Percentiles rank a stretch among this genome's conserved stretches.
Evolutionary conservation across 2,113 vertebrate genomes (phyloP).

Genomic region (Prinia subflava): DNA sequence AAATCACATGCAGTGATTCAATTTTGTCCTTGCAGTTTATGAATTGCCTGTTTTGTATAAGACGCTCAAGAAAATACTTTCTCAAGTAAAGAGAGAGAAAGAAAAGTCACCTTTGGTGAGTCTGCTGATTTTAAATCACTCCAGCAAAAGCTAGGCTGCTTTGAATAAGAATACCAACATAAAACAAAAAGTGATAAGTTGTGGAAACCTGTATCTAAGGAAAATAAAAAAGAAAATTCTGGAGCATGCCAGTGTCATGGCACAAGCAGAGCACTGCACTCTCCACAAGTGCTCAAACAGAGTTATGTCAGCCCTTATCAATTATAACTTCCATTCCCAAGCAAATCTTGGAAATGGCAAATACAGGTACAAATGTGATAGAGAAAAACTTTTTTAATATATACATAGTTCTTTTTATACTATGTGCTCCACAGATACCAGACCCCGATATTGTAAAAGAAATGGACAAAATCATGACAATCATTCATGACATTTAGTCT

Average conservation of each 20-base stretch:
- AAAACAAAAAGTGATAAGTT: not conserved
- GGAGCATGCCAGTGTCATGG: not conserved
- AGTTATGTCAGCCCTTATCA: not conserved
- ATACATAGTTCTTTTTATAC: not conserved
- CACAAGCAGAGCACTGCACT: not conserved
- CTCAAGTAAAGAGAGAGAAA: not conserved
- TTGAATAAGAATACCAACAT: not conserved
- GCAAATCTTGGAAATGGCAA: not conserved
- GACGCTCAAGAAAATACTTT: not conserved
- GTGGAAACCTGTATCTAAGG: not conserved
- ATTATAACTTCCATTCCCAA: not conserved
- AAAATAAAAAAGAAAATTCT: not conserved
- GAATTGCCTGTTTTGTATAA: not conserved
- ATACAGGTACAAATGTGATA: not conserved
- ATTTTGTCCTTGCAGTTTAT: not conserved
- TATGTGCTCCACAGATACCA: not conserved
- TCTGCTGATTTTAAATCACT: not conserved
- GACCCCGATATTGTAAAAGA: not conserved
- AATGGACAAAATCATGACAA: not conserved
- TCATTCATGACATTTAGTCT: not conserved
- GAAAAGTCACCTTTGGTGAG: not conserved
- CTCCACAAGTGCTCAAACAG: not conserved
- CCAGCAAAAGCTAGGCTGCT: not conserved
- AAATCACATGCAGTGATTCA: not conserved
- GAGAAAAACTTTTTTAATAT: not conserved